Conservation (phyloP, 2,888 invertebrate species). For the Pseudococcus viburni region DNA sequence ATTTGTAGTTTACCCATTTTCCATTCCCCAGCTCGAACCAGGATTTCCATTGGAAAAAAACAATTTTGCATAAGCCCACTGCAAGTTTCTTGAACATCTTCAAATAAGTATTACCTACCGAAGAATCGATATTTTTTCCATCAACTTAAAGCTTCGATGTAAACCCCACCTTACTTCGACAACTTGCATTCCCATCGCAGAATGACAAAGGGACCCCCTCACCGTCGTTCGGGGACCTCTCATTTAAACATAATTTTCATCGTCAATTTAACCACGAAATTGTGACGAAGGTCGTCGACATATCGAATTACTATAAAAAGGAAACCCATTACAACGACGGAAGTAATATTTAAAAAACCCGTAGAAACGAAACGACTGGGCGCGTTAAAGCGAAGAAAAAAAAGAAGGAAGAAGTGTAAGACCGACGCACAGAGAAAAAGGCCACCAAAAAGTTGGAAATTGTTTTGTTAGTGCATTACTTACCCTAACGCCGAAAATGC, state of each 20-base stretch:
- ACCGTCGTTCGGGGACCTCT: neutral
- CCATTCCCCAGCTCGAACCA: too few relatives aligned
- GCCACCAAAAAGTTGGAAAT: slow-evolving; percentile 60
- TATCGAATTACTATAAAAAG: slow-evolving; percentile 61
- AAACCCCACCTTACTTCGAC: neutral
- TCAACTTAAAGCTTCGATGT: neutral
- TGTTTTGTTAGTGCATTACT: slow-evolving; percentile 65
- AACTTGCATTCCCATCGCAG: neutral
- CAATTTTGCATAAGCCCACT: too few relatives aligned
- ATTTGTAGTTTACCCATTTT: too few relatives aligned
- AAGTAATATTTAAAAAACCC: slow-evolving; percentile 58
- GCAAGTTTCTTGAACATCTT: too few relatives aligned
- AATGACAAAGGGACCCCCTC: neutral
- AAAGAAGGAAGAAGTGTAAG: neutral
- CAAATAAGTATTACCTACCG: too few relatives aligned
- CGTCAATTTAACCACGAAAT: slow-evolving; percentile 42
- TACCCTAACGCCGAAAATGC: slow-evolving; percentile 61
- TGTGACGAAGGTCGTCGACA: slow-evolving; percentile 60
- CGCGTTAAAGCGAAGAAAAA: slow-evolving; percentile 51
- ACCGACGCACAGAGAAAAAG: slow-evolving; percentile 17
- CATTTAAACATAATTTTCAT: slow-evolving; percentile 48
- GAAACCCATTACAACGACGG: slow-evolving; percentile 60
- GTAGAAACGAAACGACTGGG: slow-evolving; percentile 45
- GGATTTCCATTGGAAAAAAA: too few relatives aligned
- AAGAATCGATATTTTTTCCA: neutral